Base-by-base conservation (phyloP, 2,888 invertebrate genomes). In the Lycia hirtaria region DNA sequence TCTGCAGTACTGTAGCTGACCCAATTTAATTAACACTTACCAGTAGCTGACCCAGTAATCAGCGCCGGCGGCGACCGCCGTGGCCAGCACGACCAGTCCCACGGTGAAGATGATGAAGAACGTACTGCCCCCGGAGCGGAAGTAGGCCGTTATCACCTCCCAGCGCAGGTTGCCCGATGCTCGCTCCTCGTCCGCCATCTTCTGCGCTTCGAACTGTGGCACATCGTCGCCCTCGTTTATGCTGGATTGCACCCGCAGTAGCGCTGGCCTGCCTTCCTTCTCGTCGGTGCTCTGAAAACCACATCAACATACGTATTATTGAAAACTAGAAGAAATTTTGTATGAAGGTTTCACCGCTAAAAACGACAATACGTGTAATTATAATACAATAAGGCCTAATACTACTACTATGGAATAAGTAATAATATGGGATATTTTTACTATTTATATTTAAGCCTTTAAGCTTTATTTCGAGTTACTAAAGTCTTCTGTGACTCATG, bases 31-130 rank as follows among this genome's bases (percentile, higher is more conserved):
- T 50, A 20, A 10, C 1, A 53, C 88, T 87, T 76, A 94, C 95
- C 95, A 95, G 74, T 92, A 94, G 61, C 94, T 94, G 50, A 96
- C 91, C 93, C 94, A 96, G 72, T 93, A 95, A 77, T 96, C 96
- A 0, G 93, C 93, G 0, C 92, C 82, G 57, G 94, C 95, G 1
- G 93, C 94, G n/a, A 93, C 75, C 0, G 83, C 73, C 67, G 95
- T 95, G 0, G 95, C 92, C 10, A 93, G 10, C 0, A 95, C 6
- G 0, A 88, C 66, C 50, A 87, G 57, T 1, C 62, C 32, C 0
- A 88, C 48, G 0, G 83, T 80, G 38, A 88, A 83, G 0, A 80
- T 3, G 1, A 89, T 70, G 56, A 85, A 85, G 49, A 69, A 82
- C 1, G 71, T n/a, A 50, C 67, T 85, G 10, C 89, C 90, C 3